Evolutionary conservation across 2,113 vertebrate genomes (phyloP).

Genomic region (Clarias magur): DNA sequence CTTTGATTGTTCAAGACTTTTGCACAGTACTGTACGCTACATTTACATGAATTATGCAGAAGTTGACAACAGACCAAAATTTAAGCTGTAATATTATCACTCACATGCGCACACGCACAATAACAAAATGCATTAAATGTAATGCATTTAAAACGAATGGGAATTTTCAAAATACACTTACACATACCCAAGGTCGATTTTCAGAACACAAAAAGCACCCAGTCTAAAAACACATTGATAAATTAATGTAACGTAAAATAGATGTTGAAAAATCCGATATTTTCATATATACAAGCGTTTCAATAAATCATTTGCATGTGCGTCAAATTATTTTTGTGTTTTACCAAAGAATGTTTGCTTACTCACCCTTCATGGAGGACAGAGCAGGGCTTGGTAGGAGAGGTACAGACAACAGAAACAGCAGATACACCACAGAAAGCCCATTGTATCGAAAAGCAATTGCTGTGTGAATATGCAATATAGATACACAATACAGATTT

Average conservation of each 20-base stretch:
- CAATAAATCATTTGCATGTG: neutral
- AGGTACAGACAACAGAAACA: slow-evolving; percentile 67
- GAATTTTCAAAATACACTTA: neutral
- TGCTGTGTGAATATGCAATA: slow-evolving; percentile 58
- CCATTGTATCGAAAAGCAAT: slow-evolving; percentile 68
- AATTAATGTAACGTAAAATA: neutral
- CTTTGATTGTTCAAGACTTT: no score
- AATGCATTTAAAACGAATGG: neutral
- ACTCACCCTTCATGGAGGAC: slow-evolving; percentile 65
- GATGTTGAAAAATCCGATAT: neutral
- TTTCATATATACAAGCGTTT: neutral
- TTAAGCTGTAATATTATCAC: neutral
- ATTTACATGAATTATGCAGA: neutral
- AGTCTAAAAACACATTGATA: neutral
- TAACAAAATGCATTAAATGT: neutral
- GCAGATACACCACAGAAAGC: slow-evolving; percentile 69
- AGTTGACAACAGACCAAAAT: neutral
- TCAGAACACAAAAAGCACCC: neutral
- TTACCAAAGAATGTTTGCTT: neutral
- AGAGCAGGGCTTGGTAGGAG: slow-evolving; percentile 63
- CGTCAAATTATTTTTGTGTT: neutral
- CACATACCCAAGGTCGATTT: neutral
- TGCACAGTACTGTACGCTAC: no score
- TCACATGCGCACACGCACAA: neutral
- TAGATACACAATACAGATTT: neutral